Conservation (phyloP, 2,888 invertebrate species). For the Platycnemis pennipes region DNA sequence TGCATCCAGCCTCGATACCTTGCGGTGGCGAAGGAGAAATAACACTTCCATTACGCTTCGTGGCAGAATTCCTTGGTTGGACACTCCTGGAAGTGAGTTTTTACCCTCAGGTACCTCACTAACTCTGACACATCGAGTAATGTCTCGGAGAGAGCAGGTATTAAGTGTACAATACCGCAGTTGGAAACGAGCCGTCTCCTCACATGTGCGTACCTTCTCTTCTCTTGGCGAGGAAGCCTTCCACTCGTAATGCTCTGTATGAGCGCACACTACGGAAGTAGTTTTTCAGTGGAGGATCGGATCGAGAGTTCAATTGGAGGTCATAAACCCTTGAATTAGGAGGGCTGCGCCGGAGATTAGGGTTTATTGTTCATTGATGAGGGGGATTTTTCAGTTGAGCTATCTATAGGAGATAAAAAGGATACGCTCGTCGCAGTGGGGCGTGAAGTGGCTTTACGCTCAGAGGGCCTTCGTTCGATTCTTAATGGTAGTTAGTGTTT, state of each 20-base stretch:
- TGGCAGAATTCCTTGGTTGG: neutral
- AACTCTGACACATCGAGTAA: neutral
- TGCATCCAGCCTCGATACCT: too few relatives aligned
- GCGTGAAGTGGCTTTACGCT: too few relatives aligned
- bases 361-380: neutral
- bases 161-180: neutral
- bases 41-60: neutral
- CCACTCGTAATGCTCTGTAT: neutral
- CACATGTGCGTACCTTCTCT: neutral
- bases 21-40: neutral
- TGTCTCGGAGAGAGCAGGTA: neutral
- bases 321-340: neutral
- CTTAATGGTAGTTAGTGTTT: too few relatives aligned
- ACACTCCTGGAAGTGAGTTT: neutral
- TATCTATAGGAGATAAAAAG: neutral
- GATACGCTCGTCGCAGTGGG: too few relatives aligned
- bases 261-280: neutral
- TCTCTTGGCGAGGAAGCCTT: neutral
- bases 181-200: neutral
- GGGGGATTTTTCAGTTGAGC: neutral
- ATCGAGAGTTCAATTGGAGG: neutral
- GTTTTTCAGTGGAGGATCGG: neutral
- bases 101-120: neutral
- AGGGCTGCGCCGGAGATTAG: neutral
- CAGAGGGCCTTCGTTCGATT: too few relatives aligned